These are phyloP conservation scores for Polydrusus tereticollis DNA, from an alignment of 2,888 invertebrate species.

Conservation along the genomic window DNA sequence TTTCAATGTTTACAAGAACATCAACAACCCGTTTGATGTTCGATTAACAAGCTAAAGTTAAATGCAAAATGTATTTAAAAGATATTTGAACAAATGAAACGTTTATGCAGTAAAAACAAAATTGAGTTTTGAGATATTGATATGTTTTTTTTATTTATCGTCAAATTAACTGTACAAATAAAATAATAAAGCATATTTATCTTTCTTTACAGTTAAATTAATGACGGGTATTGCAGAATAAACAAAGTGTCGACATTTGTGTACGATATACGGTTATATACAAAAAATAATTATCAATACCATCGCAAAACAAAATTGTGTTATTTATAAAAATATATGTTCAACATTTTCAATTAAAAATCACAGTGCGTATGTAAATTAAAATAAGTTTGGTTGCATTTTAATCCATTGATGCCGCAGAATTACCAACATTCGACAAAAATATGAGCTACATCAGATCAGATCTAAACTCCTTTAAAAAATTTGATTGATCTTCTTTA, in stretches of 20 bases:
- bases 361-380: conserved; percentile 25
- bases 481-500: too few species aligned
- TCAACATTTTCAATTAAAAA: conserved; percentile 24
- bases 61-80: not conserved
- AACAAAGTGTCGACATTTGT: not conserved
- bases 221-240: not conserved
- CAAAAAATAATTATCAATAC: conserved; percentile 12
- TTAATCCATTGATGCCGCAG: not conserved
- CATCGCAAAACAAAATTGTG: conserved; percentile 4
- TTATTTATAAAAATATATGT: conserved; percentile 10
- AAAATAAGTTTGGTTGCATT: conserved; percentile 26
- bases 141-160: not conserved
- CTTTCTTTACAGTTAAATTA: not conserved
- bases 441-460: not conserved
- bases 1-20: not conserved
- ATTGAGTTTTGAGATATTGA: too few species aligned
- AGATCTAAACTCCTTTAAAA: too few species aligned
- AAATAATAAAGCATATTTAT: conserved; percentile 2
- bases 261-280: not conserved
- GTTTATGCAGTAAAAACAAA: too few species aligned
- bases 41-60: not conserved
- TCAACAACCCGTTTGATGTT: not conserved
- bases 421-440: not conserved
- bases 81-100: not conserved
- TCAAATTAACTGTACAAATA: conserved; percentile 1